Conservation (phyloP, 2,888 invertebrate genomes). For the Drosophila sordidapex region DNA sequence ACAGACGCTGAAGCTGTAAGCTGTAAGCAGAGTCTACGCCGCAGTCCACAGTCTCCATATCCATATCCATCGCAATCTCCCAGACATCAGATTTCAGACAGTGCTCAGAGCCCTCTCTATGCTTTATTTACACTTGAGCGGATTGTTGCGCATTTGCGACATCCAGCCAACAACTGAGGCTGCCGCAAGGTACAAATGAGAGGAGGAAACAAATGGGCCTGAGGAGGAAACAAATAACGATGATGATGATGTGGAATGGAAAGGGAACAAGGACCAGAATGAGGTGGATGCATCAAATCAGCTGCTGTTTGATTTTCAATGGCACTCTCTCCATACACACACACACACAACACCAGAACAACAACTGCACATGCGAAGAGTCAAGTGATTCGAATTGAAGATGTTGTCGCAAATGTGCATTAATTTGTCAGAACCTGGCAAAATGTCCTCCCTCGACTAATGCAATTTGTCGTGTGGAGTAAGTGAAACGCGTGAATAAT, state of each 20-base stretch:
- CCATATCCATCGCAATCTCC: slow-evolving; percentile 19
- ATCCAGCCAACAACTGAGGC: slow-evolving; percentile 9
- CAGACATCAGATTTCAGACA: slow-evolving; percentile 16
- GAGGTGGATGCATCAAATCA: slow-evolving; percentile 61
- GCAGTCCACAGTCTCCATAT: slow-evolving; percentile 5
- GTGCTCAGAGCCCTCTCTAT: slow-evolving; percentile 24
- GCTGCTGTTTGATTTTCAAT: slow-evolving; percentile 68
- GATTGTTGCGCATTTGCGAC: slow-evolving; percentile 80
- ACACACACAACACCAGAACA: not conserved
- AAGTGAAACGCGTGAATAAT: slow-evolving; percentile 63
- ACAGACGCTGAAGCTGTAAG: slow-evolving; percentile 21
- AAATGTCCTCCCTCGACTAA: slow-evolving; percentile 37
- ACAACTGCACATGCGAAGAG: slow-evolving; percentile 51
- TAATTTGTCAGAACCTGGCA: slow-evolving; percentile 68
- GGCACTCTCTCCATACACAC: slow-evolving; percentile 21
- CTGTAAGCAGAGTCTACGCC: not conserved
- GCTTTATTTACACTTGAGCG: slow-evolving; percentile 81
- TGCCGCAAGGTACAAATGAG: slow-evolving; percentile 24
- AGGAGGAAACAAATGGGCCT: slow-evolving; percentile 1
- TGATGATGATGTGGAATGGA: not conserved
- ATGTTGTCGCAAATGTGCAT: slow-evolving; percentile 72
- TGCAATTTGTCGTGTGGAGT: slow-evolving; percentile 59
- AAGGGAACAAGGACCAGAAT: not conserved
- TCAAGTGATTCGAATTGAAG: slow-evolving; percentile 75
- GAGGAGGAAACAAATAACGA: slow-evolving; percentile 10